Percentiles rank a stretch among this genome's conserved stretches.
These are phyloP conservation scores for Geopemphigus sp. DNA, from an alignment of 1,140 invertebrate genomes.

Conservation along the genomic window DNA sequence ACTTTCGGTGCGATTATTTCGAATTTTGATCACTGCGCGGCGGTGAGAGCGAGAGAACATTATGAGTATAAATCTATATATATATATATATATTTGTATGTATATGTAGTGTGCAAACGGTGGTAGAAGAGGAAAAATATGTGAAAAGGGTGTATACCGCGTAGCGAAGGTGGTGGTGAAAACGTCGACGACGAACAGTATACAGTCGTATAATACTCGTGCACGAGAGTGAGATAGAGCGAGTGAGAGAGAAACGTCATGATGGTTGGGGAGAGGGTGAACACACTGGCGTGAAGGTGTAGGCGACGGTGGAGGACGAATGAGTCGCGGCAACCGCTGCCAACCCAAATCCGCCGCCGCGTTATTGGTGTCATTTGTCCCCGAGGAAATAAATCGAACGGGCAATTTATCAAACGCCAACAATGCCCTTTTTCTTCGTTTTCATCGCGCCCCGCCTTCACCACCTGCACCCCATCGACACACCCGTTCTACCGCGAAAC, in stretches of 20 bases:
- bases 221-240: too few relatives aligned
- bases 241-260: background rate
- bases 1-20: too few relatives aligned
- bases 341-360: constrained; percentile 25
- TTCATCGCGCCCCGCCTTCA: constrained; percentile 5
- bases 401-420: constrained; percentile 49
- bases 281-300: background rate
- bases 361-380: constrained; percentile 49
- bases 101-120: background rate
- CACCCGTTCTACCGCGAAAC: background rate
- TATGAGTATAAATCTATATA: too few relatives aligned
- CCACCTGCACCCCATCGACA: too few relatives aligned
- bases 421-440: constrained; percentile 48
- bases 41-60: too few relatives aligned
- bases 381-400: constrained; percentile 48
- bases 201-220: too few relatives aligned
- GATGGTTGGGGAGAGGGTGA: background rate
- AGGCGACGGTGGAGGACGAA: background rate
- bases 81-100: too few relatives aligned
- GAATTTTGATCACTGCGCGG: too few relatives aligned
- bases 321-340: constrained; percentile 36
- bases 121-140: background rate
- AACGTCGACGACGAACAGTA: too few relatives aligned
- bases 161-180: background rate
- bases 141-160: background rate